A percentile compares a stretch with the other conserved stretches of the same genome.
phyloP scores from a whole-genome alignment of 2,113 vertebrate genomes.

The Ursus arctos region DNA sequence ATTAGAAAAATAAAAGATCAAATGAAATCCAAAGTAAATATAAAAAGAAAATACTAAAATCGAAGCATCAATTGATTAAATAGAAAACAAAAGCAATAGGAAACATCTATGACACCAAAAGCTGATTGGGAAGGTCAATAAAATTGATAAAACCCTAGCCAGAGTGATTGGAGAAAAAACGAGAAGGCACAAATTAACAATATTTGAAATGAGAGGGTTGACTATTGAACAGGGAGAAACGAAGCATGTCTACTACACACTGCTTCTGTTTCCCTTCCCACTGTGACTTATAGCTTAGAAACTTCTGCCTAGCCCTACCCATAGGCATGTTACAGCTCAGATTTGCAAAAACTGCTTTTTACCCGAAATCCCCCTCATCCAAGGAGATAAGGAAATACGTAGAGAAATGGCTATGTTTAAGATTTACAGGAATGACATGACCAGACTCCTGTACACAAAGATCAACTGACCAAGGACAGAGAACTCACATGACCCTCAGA shows the following conservation, averaged over 20 bases:
- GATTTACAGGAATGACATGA: background rate
- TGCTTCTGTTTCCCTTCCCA: background rate
- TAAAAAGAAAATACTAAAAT: constrained; percentile 3
- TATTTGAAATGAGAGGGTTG: background rate
- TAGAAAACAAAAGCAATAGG: background rate
- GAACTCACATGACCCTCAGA: background rate
- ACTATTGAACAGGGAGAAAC: background rate
- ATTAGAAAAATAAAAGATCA: background rate
- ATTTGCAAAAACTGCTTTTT: background rate
- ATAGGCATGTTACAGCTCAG: background rate
- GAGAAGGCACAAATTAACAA: background rate
- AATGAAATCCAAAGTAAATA: background rate
- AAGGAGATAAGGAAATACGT: background rate
- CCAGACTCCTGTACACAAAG: background rate
- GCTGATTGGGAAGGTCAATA: background rate
- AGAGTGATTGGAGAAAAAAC: background rate
- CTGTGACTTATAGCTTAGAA: background rate
- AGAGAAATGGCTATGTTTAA: background rate
- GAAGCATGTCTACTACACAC: background rate
- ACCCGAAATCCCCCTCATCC: background rate
- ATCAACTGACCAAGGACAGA: background rate
- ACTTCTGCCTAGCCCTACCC: background rate
- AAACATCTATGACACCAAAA: background rate
- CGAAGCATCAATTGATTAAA: background rate
- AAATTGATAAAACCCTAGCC: background rate